Percentiles rank a stretch among this genome's conserved stretches.
phyloP scores from a whole-genome alignment of 2,797 vertebrate species.

The Gouania willdenowi region DNA sequence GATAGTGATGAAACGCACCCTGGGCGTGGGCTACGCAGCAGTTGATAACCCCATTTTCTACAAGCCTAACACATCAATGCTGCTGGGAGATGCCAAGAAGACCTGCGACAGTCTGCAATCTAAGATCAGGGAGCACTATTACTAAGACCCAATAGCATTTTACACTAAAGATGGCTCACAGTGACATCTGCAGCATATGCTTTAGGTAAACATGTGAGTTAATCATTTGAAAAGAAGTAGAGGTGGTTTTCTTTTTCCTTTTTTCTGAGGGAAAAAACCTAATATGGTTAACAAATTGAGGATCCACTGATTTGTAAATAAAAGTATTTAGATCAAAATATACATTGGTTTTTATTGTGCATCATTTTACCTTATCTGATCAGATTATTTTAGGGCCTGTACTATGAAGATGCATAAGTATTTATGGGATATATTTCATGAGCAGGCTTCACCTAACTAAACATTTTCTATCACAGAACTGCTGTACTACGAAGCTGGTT shows the following conservation, averaged over 20 bases:
- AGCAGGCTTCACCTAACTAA: no score
- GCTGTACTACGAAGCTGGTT: no score
- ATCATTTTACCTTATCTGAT: no score
- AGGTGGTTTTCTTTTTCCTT: no score
- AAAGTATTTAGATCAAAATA: conserved; percentile 55
- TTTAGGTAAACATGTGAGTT: no score
- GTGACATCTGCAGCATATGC: conserved; percentile 1
- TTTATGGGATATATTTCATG: no score
- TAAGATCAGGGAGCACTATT: conserved; percentile 73
- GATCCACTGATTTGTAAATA: conserved; percentile 66
- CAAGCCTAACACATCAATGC: conserved; percentile 78
- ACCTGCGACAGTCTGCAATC: conserved; percentile 68
- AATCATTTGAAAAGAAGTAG: no score
- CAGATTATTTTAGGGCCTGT: no score
- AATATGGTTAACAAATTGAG: conserved; percentile 12
- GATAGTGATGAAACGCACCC: conserved; percentile 81
- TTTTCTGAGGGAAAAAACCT: no score
- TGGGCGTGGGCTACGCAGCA: conserved; percentile 81
- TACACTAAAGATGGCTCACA: neutral
- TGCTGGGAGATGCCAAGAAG: conserved; percentile 80
- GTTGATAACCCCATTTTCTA: conserved; percentile 82
- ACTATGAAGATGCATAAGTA: no score
- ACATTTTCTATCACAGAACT: no score
- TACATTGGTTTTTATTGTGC: no score
- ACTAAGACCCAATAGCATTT: conserved; percentile 36